A percentile compares a stretch with the other conserved stretches of the same genome.
Conservation (phyloP, 2,888 invertebrate species). For the Clivina fossor region DNA sequence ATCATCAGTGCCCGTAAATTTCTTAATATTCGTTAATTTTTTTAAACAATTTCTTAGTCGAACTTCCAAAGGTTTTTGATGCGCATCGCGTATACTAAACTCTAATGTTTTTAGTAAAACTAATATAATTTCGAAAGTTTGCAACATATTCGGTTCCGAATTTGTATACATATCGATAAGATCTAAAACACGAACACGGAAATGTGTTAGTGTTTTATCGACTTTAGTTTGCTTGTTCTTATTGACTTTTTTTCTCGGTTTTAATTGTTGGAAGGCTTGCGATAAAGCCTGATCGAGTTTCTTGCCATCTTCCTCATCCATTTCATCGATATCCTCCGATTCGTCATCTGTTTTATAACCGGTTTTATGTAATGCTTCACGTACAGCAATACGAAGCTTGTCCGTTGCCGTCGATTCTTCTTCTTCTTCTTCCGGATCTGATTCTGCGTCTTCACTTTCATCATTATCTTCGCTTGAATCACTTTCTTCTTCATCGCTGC, state of each 20-base stretch:
- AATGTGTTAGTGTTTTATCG: slow-evolving; percentile 69
- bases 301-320: slow-evolving; percentile 75
- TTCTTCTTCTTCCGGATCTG: slow-evolving; percentile 59
- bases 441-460: slow-evolving; percentile 43
- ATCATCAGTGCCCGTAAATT: slow-evolving; percentile 60
- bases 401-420: slow-evolving; percentile 70
- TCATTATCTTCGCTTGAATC: slow-evolving; percentile 48
- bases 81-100: slow-evolving; percentile 67
- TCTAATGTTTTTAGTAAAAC: slow-evolving; percentile 69
- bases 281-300: slow-evolving; percentile 67
- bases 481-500: no score
- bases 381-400: slow-evolving; percentile 69
- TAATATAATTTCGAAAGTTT: slow-evolving; percentile 68
- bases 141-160: slow-evolving; percentile 67
- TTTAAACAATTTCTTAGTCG: slow-evolving; percentile 65
- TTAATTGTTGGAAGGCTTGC: slow-evolving; percentile 70
- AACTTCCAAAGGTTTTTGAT: slow-evolving; percentile 66
- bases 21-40: slow-evolving; percentile 61
- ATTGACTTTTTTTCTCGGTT: slow-evolving; percentile 53
- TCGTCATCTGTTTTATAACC: slow-evolving; percentile 64
- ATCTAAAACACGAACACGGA: slow-evolving; percentile 73
- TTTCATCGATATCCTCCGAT: slow-evolving; percentile 72
- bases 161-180: slow-evolving; percentile 73
- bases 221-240: slow-evolving; percentile 61
- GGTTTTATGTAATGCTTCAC: slow-evolving; percentile 67